Percentiles rank a stretch among this genome's conserved stretches.
These are phyloP conservation scores for Cryptus armator DNA, from an alignment of 2,888 invertebrate species.

Conservation along the genomic window DNA sequence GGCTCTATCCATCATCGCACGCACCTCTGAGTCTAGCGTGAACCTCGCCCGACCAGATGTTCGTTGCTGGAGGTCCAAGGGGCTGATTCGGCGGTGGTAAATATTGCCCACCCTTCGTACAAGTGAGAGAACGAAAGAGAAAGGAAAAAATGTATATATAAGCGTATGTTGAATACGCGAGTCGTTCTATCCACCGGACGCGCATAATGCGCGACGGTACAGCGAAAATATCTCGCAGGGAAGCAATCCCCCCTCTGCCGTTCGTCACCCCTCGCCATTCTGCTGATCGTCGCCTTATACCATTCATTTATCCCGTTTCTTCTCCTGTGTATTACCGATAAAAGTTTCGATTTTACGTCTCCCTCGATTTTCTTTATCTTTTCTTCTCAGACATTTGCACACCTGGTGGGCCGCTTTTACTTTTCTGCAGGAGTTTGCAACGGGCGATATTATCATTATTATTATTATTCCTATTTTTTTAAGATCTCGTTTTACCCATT, in stretches of 20 bases:
- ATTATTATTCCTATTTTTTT: not conserved
- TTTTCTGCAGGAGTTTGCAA: not conserved
- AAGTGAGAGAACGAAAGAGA: constrained; percentile 38
- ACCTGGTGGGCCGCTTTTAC: constrained; percentile 8
- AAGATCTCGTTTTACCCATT: not conserved
- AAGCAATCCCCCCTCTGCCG: constrained; percentile 55
- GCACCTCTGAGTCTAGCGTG: constrained; percentile 49
- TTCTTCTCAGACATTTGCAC: not conserved
- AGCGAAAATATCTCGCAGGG: constrained; percentile 69
- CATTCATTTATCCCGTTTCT: constrained; percentile 4
- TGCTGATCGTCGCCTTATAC: constrained; percentile 5
- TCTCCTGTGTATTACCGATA: constrained; percentile 57
- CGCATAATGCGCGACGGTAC: constrained; percentile 75
- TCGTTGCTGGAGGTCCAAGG: constrained; percentile 77
- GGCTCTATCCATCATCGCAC: constrained; percentile 75
- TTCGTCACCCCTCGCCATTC: constrained; percentile 47
- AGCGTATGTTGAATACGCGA: constrained; percentile 3
- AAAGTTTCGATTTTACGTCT: constrained; percentile 74
- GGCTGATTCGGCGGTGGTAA: constrained; percentile 73
- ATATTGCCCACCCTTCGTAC: constrained; percentile 75
- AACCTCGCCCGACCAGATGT: constrained; percentile 76
- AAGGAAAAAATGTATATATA: constrained; percentile 11
- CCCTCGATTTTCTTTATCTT: constrained; percentile 62
- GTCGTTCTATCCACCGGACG: constrained; percentile 55
- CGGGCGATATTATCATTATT: constrained; percentile 7